Percentiles rank a stretch among this genome's conserved stretches.
Conservation (phyloP, 2,113 vertebrate genomes). For the Oreamnos americanus region DNA sequence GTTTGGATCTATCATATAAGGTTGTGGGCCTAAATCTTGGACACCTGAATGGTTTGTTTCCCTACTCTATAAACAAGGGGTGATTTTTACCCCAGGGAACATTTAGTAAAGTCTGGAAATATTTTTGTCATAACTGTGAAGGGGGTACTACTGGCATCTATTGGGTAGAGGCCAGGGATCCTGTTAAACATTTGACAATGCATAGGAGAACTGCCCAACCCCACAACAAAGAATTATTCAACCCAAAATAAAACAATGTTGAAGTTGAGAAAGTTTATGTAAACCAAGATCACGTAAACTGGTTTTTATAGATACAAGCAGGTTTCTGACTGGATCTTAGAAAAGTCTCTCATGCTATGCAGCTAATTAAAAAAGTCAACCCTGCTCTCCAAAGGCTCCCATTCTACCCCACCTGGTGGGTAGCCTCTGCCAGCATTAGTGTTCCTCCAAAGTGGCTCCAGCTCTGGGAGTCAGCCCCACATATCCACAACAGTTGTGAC, state of each 20-base stretch:
- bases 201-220: too few species aligned
- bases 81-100: neutral
- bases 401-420: neutral
- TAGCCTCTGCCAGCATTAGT: neutral
- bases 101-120: neutral
- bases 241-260: neutral
- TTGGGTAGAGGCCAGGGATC: neutral
- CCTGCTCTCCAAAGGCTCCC: neutral
- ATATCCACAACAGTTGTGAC: neutral
- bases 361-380: neutral
- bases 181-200: neutral
- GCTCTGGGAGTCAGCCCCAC: neutral
- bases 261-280: neutral
- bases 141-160: neutral
- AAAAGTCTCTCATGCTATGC: neutral
- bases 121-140: neutral
- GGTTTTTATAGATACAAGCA: neutral
- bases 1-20: neutral
- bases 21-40: neutral
- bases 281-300: neutral
- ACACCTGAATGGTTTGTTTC: neutral
- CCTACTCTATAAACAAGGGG: neutral
- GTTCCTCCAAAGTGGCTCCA: neutral
- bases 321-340: neutral
- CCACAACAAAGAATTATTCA: neutral